These are phyloP conservation scores for Gavia stellata DNA, from an alignment of 2,113 vertebrate genomes.

Conservation along the genomic window DNA sequence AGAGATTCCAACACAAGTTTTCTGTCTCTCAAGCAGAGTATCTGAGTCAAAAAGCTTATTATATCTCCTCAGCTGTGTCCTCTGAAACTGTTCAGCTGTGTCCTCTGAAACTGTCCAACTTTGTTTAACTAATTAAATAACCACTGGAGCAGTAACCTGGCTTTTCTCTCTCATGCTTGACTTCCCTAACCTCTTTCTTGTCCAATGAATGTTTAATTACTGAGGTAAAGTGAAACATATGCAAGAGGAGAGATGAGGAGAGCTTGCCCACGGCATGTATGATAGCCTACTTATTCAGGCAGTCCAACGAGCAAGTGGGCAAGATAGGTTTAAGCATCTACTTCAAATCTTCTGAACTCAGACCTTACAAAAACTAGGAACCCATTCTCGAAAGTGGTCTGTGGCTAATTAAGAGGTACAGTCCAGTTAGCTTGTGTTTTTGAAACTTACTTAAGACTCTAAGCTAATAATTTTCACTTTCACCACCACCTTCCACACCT, in stretches of 20 bases:
- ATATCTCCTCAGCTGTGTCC: not conserved
- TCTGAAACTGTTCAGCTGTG: not conserved
- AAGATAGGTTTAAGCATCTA: not conserved
- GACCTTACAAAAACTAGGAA: not conserved
- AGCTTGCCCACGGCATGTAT: not conserved
- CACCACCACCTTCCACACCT: not conserved
- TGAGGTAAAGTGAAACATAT: conserved; percentile 6
- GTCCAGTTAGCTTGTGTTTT: not conserved
- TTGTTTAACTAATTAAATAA: conserved; percentile 33
- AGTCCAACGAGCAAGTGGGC: not conserved
- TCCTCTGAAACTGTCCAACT: conserved; percentile 8
- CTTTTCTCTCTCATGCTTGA: conserved; percentile 13
- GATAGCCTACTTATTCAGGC: not conserved
- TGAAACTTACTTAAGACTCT: not conserved
- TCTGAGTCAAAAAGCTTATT: not conserved
- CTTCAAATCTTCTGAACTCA: not conserved
- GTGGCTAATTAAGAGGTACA: not conserved
- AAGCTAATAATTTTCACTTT: not conserved
- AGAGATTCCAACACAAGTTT: not conserved
- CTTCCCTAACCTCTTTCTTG: conserved; percentile 29
- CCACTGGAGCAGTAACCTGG: conserved; percentile 7
- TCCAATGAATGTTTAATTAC: conserved; percentile 40
- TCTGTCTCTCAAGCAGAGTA: not conserved
- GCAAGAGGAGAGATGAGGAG: not conserved
- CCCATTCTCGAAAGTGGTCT: not conserved